Evolutionary conservation across 2,113 vertebrate genomes (phyloP).

Genomic region (Symphodus melops): DNA sequence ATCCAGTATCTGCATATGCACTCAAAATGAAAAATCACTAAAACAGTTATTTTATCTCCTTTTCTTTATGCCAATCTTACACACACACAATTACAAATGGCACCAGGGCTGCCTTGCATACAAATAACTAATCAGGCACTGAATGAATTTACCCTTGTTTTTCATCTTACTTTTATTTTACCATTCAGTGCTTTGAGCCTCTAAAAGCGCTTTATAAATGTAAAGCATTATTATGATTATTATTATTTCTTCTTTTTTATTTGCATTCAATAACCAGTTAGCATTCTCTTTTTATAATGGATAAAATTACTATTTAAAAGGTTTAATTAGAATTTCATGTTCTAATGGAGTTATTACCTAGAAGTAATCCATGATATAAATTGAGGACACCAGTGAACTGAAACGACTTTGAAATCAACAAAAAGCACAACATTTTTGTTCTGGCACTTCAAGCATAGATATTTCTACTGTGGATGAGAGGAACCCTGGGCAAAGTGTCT

Average conservation of each 20-base stretch:
- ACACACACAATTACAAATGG: not conserved
- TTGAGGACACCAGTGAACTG: not conserved
- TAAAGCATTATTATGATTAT: too few species aligned
- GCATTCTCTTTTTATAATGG: slow-evolving; percentile 1
- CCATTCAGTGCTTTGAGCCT: too few species aligned
- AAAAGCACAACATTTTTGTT: slow-evolving; percentile 13
- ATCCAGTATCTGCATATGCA: not conserved
- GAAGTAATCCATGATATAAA: not conserved
- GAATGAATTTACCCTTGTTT: not conserved
- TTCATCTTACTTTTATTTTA: too few species aligned
- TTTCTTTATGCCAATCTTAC: not conserved
- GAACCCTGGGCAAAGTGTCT: not conserved
- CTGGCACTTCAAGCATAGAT: not conserved
- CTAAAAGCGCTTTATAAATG: too few species aligned
- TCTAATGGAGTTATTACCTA: slow-evolving; percentile 1
- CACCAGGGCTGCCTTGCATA: not conserved
- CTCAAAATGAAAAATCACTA: slow-evolving; percentile 17
- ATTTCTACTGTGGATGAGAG: slow-evolving; percentile 14
- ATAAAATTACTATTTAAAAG: not conserved
- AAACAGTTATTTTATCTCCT: not conserved
- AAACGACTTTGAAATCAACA: not conserved
- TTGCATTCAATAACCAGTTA: not conserved
- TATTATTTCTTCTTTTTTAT: not conserved
- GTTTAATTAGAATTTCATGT: not conserved
- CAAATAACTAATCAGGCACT: slow-evolving; percentile 1